Evolutionary conservation across 1,140 invertebrate genomes (phyloP), one percentile per base, ranked within the genome.

Genomic region (Lamellibrachia luymesi): DNA sequence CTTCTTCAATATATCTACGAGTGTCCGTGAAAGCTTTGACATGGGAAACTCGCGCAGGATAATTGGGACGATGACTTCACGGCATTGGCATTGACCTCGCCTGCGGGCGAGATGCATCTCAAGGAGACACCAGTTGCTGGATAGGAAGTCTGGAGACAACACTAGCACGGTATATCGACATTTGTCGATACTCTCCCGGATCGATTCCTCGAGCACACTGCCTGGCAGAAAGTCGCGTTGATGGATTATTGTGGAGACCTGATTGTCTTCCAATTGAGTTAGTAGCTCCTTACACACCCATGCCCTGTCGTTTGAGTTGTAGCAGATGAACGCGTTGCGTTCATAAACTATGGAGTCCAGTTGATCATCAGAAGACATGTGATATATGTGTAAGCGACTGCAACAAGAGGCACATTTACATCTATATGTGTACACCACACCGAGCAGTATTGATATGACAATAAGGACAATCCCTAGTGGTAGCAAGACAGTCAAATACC

Each of bases 81-180:
- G 50, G 50, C 92, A 27, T 10, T 51, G 27, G 2, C 8, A 25
- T 1, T 51, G 22, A 13, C 10, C 17, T 8, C 52, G 13, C 8
- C 8, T 92, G 4, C 92, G 49, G 2, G 92, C 50, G n/a, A 93
- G 89, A 6, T 90, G 80, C 27, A 90, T 50, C 90, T 93, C 92
- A 50, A 93, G 50, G 5, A 49, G 25, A 56, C 92, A 93, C 92
- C 92, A 93, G 52, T 93, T 50, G 50, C 92, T 93, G 10, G 17
- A 17, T 2, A 93, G 64, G 50, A 93, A 93, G 50, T 90, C 52
- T 50, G 22, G 22, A 17, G 80, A 90, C 1, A 90, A 50, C 80
- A 93, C 49, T 38, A 93, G 50, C 17, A 93, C 80, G n/a, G 94
- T 93, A 6, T 93, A 90, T 17, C 93, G 50, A n/a, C 93, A 93